Percentiles rank a stretch among this genome's conserved stretches.
Evolutionary conservation across 2,113 vertebrate species (phyloP).

Genomic region (Trichomycterus rosablanca): DNA sequence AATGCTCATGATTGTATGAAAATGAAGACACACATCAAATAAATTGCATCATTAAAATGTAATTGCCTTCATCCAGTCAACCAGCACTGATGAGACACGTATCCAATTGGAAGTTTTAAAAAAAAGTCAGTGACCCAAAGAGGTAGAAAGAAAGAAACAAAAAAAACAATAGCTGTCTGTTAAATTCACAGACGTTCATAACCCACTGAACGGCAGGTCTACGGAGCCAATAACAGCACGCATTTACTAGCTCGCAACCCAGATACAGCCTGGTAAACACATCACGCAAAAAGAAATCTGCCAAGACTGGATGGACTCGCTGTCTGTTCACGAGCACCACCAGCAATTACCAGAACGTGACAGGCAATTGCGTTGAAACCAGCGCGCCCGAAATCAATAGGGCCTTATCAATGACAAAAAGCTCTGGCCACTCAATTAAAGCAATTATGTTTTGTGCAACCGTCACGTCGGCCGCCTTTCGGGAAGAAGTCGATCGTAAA

Average conservation of each 20-base stretch:
- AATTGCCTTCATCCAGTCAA: slow-evolving; percentile 9
- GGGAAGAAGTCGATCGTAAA: slow-evolving; percentile 13
- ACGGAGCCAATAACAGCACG: slow-evolving; percentile 30
- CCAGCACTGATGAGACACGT: background rate
- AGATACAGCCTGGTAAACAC: slow-evolving; percentile 28
- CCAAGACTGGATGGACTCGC: background rate
- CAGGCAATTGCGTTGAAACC: slow-evolving; percentile 27
- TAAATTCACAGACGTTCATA: slow-evolving; percentile 26
- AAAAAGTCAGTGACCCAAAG: slow-evolving; percentile 12
- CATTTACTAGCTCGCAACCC: slow-evolving; percentile 16
- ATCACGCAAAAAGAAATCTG: background rate
- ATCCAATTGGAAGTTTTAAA: slow-evolving; percentile 17
- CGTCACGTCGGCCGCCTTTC: slow-evolving; percentile 24
- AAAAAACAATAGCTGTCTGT: slow-evolving; percentile 24
- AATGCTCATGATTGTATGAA: background rate
- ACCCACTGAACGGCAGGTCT: slow-evolving; percentile 7
- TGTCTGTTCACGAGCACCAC: background rate
- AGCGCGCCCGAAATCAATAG: slow-evolving; percentile 37
- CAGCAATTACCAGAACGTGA: slow-evolving; percentile 24
- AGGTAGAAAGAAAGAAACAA: background rate
- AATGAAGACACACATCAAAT: slow-evolving; percentile 2
- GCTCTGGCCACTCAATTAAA: slow-evolving; percentile 45
- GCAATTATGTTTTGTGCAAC: slow-evolving; percentile 30
- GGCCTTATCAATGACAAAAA: slow-evolving; percentile 47
- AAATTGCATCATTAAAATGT: slow-evolving; percentile 23